Evolutionary conservation across 2,888 invertebrate species (phyloP), one percentile per base, ranked within the genome.

Genomic region (Drosophila tanythrix): DNA sequence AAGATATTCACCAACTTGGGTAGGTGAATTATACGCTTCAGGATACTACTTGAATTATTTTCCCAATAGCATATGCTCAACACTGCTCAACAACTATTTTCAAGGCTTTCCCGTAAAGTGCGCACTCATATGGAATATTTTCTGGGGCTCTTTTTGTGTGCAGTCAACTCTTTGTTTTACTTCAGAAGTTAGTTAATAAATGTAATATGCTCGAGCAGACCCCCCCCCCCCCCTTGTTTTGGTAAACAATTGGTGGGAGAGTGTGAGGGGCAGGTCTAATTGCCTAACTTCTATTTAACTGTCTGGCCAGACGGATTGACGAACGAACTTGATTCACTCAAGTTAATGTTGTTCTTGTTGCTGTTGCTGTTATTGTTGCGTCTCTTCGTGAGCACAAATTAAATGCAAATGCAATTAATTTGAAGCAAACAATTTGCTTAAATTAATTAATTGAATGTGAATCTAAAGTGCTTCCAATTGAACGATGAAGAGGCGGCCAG

Each of bases 321-420:
- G 72, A 29, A 25, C 66, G 6, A 71, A 38, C 63, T 64, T 51
- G 53, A 29, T 51, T 55, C 6, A 21, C 50, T 65, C 40, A 62
- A 50, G 35, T 58, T 64, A 48, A 51, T 51, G 51, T 33, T 61
- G 69, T 31, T 53, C n/a, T 18, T 46, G 29, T 51, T 58, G 64
- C 15, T 55, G 56, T 46, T 58, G 64, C 15, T 55, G 56, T 46
- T 58, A 38, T 43, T 58, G 53, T 25, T 76, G 59, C 25, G 56
- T 75, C 80, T 80, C 82, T 81, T 15, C 72, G 88, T 81, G 74
- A 79, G 83, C 86, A 84, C 86, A 91, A 90, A 90, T 91, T 90
- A 90, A 91, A 91, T 89, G 90, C 85, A 91, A 89, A 91, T 91
- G 90, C 91, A 91, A 91, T 91, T 91, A 91, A 91, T 91, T 90